phyloP scores from a whole-genome alignment of 1,140 invertebrate species.

The Phymorhynchus buccinoides region DNA sequence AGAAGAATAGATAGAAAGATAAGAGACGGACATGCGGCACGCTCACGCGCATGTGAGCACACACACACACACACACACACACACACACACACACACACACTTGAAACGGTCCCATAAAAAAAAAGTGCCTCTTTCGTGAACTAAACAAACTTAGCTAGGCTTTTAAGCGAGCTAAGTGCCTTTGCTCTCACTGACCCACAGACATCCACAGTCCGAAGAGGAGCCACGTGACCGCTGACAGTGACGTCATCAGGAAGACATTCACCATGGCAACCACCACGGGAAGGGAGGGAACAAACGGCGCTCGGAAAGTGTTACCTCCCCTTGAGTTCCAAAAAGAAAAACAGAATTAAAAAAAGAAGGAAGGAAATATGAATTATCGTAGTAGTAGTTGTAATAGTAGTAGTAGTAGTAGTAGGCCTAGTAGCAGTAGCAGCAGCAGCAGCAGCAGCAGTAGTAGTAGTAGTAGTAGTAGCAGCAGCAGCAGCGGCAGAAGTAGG shows the following conservation, averaged over 20 bases:
- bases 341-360: too few species aligned
- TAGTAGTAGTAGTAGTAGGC: too few species aligned
- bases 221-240: conserved; percentile 86
- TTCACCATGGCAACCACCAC: conserved; percentile 88
- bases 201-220: conserved; percentile 72
- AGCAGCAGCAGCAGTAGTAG: too few species aligned
- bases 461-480: too few species aligned
- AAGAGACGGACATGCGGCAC: too few species aligned
- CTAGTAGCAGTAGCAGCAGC: too few species aligned
- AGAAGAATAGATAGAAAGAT: background rate
- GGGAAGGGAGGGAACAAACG: conserved; percentile 87
- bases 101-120: too few species aligned
- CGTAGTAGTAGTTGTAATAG: too few species aligned
- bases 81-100: conserved; percentile 20
- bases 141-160: background rate
- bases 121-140: background rate
- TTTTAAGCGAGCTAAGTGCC: background rate
- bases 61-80: background rate
- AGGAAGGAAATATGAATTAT: too few species aligned
- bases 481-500: too few species aligned
- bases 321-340: too few species aligned
- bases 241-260: conserved; percentile 88
- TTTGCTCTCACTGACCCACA: conserved; percentile 49
- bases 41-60: too few species aligned
- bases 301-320: conserved; percentile 78